Percentiles rank a stretch among this genome's conserved stretches.
Conservation (phyloP, 1,140 invertebrate genomes). For the Sitophilus oryzae region DNA sequence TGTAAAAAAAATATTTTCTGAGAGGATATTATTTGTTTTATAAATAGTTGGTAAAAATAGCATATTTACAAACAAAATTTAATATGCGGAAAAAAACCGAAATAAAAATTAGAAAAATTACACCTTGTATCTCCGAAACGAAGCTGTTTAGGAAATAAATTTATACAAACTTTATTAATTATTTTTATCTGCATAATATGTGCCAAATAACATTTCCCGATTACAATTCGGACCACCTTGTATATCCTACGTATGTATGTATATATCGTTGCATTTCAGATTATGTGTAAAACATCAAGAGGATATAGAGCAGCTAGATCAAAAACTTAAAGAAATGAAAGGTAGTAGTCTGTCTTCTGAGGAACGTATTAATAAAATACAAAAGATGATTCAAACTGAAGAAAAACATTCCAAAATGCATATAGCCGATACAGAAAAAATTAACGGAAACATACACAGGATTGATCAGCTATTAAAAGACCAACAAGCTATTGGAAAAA, state of each 20-base stretch:
- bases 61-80: neutral
- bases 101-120: no score
- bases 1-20: no score
- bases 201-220: no score
- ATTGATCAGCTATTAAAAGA: constrained; percentile 29
- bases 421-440: constrained; percentile 29
- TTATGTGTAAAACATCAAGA: constrained; percentile 22
- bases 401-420: constrained; percentile 29
- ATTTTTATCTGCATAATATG: no score
- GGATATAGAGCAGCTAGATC: constrained; percentile 25
- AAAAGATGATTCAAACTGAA: constrained; percentile 33
- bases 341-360: constrained; percentile 21
- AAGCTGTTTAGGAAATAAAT: no score
- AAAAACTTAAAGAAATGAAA: constrained; percentile 29
- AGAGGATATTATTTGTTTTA: neutral
- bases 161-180: no score
- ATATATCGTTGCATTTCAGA: constrained; percentile 7
- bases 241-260: neutral
- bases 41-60: neutral
- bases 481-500: constrained; percentile 27
- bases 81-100: no score
- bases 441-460: constrained; percentile 31
- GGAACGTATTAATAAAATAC: constrained; percentile 31
- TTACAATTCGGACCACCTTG: no score
- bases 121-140: no score